phyloP scores from a whole-genome alignment of 2,888 invertebrate species.

The Sabatieria punctata region DNA sequence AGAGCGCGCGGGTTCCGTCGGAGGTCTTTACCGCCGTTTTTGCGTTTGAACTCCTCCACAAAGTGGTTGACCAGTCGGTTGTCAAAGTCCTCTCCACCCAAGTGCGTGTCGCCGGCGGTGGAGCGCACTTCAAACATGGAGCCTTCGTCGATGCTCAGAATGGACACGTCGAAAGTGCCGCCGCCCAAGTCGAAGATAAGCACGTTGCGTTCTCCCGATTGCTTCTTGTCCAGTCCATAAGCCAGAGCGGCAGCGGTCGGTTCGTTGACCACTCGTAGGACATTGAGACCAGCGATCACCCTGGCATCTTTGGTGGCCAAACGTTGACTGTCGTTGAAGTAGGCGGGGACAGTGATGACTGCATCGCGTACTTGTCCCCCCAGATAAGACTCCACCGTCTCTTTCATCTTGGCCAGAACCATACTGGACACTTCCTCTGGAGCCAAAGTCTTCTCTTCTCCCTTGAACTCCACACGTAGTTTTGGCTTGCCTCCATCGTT shows the following conservation, averaged over 20 bases:
- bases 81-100: slow-evolving; percentile 48
- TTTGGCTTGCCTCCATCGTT: too few relatives aligned
- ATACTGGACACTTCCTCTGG: slow-evolving; percentile 81
- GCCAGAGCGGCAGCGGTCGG: slow-evolving; percentile 47
- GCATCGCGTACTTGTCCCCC: slow-evolving; percentile 54
- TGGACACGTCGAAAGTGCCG: slow-evolving; percentile 90
- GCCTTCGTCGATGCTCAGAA: slow-evolving; percentile 75
- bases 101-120: slow-evolving; percentile 23
- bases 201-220: slow-evolving; percentile 63
- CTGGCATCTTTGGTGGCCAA: slow-evolving; percentile 72
- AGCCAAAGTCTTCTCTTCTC: slow-evolving; percentile 45
- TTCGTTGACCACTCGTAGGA: slow-evolving; percentile 91
- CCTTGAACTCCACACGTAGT: slow-evolving; percentile 49
- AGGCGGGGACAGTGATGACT: slow-evolving; percentile 32
- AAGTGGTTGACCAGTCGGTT: slow-evolving; percentile 31
- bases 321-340: slow-evolving; percentile 98
- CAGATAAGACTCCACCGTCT: slow-evolving; percentile 84
- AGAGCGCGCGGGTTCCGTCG: slow-evolving; percentile 66
- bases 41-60: slow-evolving; percentile 32
- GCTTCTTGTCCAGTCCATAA: slow-evolving; percentile 44
- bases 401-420: slow-evolving; percentile 51
- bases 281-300: slow-evolving; percentile 44
- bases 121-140: slow-evolving; percentile 58
- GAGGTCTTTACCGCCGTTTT: slow-evolving; percentile 68
- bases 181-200: slow-evolving; percentile 92